Conservation (phyloP, 2,797 vertebrate genomes). For the Champsocephalus esox region DNA sequence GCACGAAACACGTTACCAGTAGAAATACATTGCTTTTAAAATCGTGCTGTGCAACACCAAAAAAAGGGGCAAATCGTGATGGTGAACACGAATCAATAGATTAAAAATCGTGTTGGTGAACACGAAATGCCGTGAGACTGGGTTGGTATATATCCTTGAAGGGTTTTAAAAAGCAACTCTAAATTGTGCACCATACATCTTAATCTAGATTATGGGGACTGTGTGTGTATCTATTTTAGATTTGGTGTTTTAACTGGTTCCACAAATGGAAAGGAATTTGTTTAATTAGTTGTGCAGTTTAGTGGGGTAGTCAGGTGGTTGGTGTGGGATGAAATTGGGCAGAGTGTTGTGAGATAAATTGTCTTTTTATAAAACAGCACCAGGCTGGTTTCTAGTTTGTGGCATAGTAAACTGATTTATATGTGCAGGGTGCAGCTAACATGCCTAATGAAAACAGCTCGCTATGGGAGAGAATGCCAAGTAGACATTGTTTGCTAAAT, state of each 20-base stretch:
- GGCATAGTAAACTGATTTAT: slow-evolving; percentile 64
- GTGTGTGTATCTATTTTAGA: slow-evolving; percentile 23
- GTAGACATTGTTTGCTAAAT: slow-evolving; percentile 43
- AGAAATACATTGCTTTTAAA: too few relatives aligned
- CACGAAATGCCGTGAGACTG: too few relatives aligned
- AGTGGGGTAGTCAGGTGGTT: slow-evolving; percentile 27
- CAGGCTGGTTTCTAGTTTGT: slow-evolving; percentile 47
- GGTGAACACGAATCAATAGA: too few relatives aligned
- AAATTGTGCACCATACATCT: slow-evolving; percentile 11
- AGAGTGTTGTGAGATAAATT: slow-evolving; percentile 46
- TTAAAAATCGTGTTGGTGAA: too few relatives aligned
- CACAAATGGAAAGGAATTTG: slow-evolving; percentile 50
- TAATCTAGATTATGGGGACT: slow-evolving; percentile 6
- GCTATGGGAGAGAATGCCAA: slow-evolving; percentile 49
- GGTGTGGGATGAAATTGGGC: slow-evolving; percentile 19
- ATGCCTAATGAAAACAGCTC: slow-evolving; percentile 46
- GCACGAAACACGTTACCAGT: too few relatives aligned
- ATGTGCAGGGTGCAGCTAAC: slow-evolving; percentile 51
- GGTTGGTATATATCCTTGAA: slow-evolving; percentile 6
- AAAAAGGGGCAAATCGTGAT: too few relatives aligned
- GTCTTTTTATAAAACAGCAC: slow-evolving; percentile 50
- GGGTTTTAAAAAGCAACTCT: slow-evolving; percentile 13
- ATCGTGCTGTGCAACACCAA: too few relatives aligned
- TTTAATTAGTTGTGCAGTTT: slow-evolving; percentile 45
- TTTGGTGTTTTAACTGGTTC: slow-evolving; percentile 31